Evolutionary conservation across 2,888 invertebrate species (phyloP), one percentile per base, ranked within the genome.

Genomic region (Hirtodrosophila trivittata): DNA sequence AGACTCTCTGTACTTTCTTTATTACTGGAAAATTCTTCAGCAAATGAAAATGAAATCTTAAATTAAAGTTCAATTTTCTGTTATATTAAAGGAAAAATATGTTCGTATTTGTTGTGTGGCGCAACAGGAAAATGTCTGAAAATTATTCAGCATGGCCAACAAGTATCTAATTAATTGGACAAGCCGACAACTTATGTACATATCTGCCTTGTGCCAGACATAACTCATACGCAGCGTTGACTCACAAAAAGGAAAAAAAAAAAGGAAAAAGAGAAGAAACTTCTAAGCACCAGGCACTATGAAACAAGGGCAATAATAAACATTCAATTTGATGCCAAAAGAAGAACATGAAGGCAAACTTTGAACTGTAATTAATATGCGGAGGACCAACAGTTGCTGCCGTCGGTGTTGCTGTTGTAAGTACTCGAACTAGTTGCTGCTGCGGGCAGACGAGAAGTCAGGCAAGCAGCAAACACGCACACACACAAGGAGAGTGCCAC

Each of bases 301-400:
- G 41, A 28, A 43, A 14, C 52, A 57, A 47, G 30, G 38, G 25
- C 54, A 39, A 66, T 43, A 57, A 50, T 54, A 51, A 51, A 51
- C 55, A 71, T 60, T 54, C 50, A 62, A 52, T 71, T 67, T 64
- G 54, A 43, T 50, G 37, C 46, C 32, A 41, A 64, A 58, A 42
- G 50, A 2, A 60, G 42, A 55, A 37, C 32, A 30, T 39, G 42
- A 6, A 49, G 37, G 32, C 8, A 43, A 49, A 50, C 42, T 57
- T 75, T 67, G 13, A 59, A 68, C 70, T 68, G 52, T 60, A 72
- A 81, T 82, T 72, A 77, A 82, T 69, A 72, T 68, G 58, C 47
- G 28, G 26, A 60, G 47, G 47, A 47, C 47, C 54, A 33, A 42
- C 26, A 46, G 37, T 46, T 58, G 21, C 30, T 21, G 16, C 43